Conservation (phyloP, 2,113 vertebrate species). For the Sterrhoptilus dennistouni region DNA sequence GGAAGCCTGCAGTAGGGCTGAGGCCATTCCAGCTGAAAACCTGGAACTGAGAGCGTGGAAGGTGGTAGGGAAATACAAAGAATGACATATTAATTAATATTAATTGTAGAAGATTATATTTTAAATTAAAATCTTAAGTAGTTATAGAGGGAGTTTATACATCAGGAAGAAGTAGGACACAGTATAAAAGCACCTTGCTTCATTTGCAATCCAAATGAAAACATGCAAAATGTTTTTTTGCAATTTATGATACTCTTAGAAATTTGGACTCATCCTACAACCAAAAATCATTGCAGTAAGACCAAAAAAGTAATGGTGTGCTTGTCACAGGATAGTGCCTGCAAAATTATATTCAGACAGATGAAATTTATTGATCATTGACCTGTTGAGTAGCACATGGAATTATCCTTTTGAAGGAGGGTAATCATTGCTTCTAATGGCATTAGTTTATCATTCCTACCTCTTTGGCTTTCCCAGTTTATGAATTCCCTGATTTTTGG, state of each 20-base stretch:
- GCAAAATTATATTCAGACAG: not conserved
- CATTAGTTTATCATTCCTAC: not conserved
- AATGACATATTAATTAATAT: not conserved
- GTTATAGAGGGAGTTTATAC: not conserved
- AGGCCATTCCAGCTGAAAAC: conserved; percentile 36
- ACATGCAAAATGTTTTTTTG: not conserved
- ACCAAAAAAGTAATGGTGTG: not conserved
- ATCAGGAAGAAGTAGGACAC: not conserved
- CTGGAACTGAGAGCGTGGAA: conserved; percentile 16
- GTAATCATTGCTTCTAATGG: not conserved
- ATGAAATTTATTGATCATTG: not conserved
- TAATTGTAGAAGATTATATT: not conserved
- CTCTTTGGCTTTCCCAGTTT: not conserved
- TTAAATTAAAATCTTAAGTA: not conserved
- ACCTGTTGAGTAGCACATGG: not conserved
- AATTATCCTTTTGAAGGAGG: not conserved
- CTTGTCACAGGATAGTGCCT: not conserved
- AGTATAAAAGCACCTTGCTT: not conserved
- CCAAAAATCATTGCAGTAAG: not conserved
- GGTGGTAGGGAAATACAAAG: not conserved
- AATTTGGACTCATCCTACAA: not conserved
- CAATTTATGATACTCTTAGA: not conserved
- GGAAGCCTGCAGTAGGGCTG: conserved; percentile 19
- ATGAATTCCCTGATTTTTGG: not conserved
- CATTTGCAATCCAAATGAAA: not conserved